These are phyloP conservation scores for Tenebrio molitor DNA, from an alignment of 1,140 invertebrate species.

Conservation along the genomic window DNA sequence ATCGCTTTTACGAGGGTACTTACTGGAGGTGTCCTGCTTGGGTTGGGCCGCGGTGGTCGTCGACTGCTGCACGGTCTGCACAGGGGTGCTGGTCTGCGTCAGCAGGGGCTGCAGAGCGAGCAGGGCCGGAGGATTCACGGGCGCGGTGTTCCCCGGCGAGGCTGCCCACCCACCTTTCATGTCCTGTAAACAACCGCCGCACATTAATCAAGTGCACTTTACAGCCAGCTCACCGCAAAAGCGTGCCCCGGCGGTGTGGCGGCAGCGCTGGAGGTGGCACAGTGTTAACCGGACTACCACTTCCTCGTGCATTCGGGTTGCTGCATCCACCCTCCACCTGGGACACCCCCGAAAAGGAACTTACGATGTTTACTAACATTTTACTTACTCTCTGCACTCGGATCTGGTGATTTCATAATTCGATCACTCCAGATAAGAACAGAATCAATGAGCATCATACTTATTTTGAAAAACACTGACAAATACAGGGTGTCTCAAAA, in stretches of 20 bases:
- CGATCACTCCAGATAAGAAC: no score
- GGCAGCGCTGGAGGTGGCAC: slow-evolving; percentile 27
- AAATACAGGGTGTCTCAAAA: no score
- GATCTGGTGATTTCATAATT: no score
- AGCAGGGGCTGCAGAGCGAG: slow-evolving; percentile 62
- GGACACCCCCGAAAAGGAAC: not conserved
- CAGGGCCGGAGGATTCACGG: slow-evolving; percentile 59
- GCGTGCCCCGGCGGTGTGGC: slow-evolving; percentile 45
- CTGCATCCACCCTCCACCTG: not conserved
- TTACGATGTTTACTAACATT: no score
- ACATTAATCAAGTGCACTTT: slow-evolving; percentile 64
- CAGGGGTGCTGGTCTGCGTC: slow-evolving; percentile 53
- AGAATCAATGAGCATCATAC: no score
- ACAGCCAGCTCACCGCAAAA: slow-evolving; percentile 57
- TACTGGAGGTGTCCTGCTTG: slow-evolving; percentile 64
- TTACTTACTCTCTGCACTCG: no score
- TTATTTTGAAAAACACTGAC: no score
- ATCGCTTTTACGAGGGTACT: slow-evolving; percentile 48
- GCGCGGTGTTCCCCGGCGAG: slow-evolving; percentile 59
- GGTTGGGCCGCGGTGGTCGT: slow-evolving; percentile 47
- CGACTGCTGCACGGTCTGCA: slow-evolving; percentile 53
- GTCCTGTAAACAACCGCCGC: slow-evolving; percentile 63
- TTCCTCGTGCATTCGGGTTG: slow-evolving; percentile 34
- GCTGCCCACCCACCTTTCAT: slow-evolving; percentile 64
- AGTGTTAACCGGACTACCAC: slow-evolving; percentile 39